Evolutionary conservation across 2,113 vertebrate genomes (phyloP), one percentile per base, ranked within the genome.

Genomic region (Zosterops borbonicus): DNA sequence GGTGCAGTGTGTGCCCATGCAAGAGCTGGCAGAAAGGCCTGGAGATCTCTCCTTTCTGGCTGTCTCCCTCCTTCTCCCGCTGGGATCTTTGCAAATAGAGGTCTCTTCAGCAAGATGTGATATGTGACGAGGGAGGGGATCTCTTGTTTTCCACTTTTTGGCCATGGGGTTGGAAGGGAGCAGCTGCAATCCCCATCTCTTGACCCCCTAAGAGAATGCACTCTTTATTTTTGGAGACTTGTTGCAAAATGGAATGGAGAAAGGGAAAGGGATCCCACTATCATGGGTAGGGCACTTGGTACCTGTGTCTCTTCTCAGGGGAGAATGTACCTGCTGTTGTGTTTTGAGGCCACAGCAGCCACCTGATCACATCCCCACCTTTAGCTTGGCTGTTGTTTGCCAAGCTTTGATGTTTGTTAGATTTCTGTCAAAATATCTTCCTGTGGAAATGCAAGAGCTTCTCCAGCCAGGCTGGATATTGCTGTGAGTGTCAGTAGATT

Each of bases 1-100:
- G 46, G 4, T 41, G 23, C 79, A 28, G 33, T 0, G 1, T 41
- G 7, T 46, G 50, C 9, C 55, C 7, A 0, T 56, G n/a, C 17
- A 31, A 16, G 27, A 59, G 47, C 50, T 80, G 33, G 42, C 59
- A 60, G n/a, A 55, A 86, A 27, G 60, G 69, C 56, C 31, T 81
- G 65, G 28, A 90, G 64, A 37, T 3, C 6, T 87, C 15, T 90
- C 4, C 6, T 22, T 65, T 74, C 21, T 39, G 49, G 25, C 12
- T 64, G 27, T 44, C 14, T 77, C 11, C 9, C 12, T 63, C 16
- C 28, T 64, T 39, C 5, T 22, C 20, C 2, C 2, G 0, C 20
- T 47, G 47, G 29, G 13, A 19, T 47, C 44, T 85, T 46, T 74
- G 67, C 14, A 55, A 3, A 4, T 10, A 11, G 44, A 68, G 27